A percentile compares a stretch with the other conserved stretches of the same genome.
Evolutionary conservation across 2,113 vertebrate species (phyloP).

Genomic region (Tricholaema leucomelas): DNA sequence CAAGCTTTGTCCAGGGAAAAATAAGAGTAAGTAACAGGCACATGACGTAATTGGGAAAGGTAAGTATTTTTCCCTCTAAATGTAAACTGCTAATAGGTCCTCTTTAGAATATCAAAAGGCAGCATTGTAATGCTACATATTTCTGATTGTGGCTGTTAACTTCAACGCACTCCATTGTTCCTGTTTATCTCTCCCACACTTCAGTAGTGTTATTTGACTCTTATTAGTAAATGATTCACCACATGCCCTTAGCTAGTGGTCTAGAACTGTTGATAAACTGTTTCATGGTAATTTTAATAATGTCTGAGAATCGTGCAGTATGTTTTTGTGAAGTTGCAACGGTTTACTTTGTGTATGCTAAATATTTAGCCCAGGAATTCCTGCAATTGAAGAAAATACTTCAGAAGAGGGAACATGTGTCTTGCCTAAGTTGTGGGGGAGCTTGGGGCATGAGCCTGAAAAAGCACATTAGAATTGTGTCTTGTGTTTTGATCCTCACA

Average conservation of each 20-base stretch:
- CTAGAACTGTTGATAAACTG: background rate
- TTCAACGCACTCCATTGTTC: background rate
- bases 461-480: background rate
- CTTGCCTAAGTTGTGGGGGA: background rate
- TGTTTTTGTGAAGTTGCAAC: background rate
- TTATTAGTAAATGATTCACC: background rate
- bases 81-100: fast-evolving
- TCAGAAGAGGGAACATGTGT: background rate
- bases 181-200: background rate
- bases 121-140: background rate
- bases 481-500: background rate
- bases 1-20: slow-evolving; percentile 97
- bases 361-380: background rate
- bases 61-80: background rate
- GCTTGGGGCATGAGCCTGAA: background rate
- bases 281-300: background rate
- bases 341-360: background rate
- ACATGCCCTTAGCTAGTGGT: background rate
- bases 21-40: slow-evolving; percentile 86
- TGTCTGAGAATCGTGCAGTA: background rate
- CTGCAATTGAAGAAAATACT: background rate
- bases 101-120: background rate
- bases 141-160: background rate
- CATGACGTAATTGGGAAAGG: background rate
- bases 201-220: background rate